phyloP scores from a whole-genome alignment of 2,797 vertebrate genomes.

The Remorina albescens region DNA sequence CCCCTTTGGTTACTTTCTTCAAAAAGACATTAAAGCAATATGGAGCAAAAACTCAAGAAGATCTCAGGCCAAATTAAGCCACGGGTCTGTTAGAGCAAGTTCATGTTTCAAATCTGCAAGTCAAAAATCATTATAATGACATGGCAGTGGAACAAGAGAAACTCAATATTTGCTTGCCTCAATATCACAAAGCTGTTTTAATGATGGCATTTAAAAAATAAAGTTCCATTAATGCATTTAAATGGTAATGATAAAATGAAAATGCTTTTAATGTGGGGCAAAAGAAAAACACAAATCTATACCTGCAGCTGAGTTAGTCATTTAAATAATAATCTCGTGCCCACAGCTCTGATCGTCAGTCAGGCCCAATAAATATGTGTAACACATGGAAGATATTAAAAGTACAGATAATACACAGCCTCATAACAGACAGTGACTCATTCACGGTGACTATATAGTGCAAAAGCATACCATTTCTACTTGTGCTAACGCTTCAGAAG shows the following conservation, averaged over 20 bases:
- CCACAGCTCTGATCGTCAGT: not conserved
- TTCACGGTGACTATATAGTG: no score
- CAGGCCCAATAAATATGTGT: no score
- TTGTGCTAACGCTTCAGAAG: slow-evolving; percentile 26
- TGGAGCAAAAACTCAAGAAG: slow-evolving; percentile 3
- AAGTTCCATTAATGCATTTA: not conserved
- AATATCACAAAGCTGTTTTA: not conserved
- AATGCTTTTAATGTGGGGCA: not conserved
- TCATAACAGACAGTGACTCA: slow-evolving; percentile 1
- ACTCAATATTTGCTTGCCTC: not conserved
- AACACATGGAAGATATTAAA: slow-evolving; percentile 4
- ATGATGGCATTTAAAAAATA: not conserved
- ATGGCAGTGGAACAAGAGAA: not conserved
- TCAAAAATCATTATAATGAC: slow-evolving; percentile 10
- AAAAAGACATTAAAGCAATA: not conserved
- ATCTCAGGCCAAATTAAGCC: not conserved
- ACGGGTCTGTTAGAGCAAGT: not conserved
- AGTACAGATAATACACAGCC: not conserved
- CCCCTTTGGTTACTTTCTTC: not conserved
- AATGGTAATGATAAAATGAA: not conserved
- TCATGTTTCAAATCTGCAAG: not conserved
- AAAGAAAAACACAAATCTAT: not conserved
- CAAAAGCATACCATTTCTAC: slow-evolving; percentile 2
- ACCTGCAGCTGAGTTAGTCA: not conserved
- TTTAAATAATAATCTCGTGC: not conserved